Percentiles rank a stretch among this genome's conserved stretches.
These are phyloP conservation scores for Asarcornis scutulata DNA, from an alignment of 2,113 vertebrate genomes.

Conservation along the genomic window DNA sequence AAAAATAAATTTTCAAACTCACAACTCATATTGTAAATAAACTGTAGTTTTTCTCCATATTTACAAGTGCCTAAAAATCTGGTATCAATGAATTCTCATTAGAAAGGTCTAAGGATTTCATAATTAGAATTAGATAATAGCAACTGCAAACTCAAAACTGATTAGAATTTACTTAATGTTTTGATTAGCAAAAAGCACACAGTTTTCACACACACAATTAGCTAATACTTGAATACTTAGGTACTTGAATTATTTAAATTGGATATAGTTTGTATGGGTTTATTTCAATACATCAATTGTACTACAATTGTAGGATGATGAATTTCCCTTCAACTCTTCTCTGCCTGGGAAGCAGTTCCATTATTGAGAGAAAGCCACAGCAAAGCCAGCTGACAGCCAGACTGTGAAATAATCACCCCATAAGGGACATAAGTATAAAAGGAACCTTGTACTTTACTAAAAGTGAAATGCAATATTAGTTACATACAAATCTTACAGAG, in stretches of 20 bases:
- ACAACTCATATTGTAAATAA: background rate
- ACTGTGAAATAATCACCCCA: background rate
- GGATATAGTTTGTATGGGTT: accelerated
- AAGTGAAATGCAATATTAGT: background rate
- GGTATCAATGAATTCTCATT: background rate
- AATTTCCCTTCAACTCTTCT: background rate
- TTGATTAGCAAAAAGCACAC: background rate
- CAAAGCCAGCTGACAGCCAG: background rate
- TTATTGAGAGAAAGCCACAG: background rate
- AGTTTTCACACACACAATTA: background rate
- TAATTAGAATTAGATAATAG: background rate
- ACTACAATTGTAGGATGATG: background rate
- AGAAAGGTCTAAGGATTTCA: background rate
- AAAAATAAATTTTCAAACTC: background rate
- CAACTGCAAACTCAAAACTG: background rate
- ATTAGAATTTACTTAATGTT: background rate
- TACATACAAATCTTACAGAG: background rate
- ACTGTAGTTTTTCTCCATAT: background rate
- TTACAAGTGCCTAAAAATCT: background rate
- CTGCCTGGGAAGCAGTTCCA: background rate
- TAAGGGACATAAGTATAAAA: background rate
- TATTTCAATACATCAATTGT: background rate
- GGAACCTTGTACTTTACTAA: background rate
- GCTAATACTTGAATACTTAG: background rate
- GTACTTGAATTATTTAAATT: background rate